phyloP scores from a whole-genome alignment of 2,888 invertebrate genomes.

The Atethmia centrago region DNA sequence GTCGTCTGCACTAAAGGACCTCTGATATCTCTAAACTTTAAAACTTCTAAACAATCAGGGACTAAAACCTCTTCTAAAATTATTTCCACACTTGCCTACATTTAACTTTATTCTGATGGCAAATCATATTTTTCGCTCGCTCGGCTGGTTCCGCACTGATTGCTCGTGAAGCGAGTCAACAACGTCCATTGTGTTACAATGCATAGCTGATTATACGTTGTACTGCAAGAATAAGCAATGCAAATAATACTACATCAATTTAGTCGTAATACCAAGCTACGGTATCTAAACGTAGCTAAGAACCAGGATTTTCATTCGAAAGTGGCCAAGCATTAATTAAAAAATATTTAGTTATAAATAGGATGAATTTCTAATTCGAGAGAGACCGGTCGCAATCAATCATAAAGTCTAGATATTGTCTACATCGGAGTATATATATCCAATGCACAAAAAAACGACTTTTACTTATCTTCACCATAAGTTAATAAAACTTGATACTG shows the following conservation, averaged over 20 bases:
- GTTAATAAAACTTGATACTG: too few species aligned
- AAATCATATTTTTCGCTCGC: constrained; percentile 32
- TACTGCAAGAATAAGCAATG: constrained; percentile 40
- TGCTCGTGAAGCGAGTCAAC: constrained; percentile 28
- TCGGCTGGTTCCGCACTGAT: constrained; percentile 35
- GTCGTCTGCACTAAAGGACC: neutral
- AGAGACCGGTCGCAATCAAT: constrained; percentile 1
- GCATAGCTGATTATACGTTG: constrained; percentile 15
- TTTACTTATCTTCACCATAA: neutral
- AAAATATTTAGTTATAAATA: neutral
- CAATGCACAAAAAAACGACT: neutral
- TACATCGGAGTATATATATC: neutral
- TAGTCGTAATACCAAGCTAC: neutral
- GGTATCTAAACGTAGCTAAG: neutral
- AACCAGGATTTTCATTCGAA: constrained; percentile 5
- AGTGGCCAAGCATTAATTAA: neutral
- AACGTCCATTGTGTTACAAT: constrained; percentile 20
- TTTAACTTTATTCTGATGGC: constrained; percentile 21
- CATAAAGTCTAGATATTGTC: neutral
- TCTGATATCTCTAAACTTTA: neutral
- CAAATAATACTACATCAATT: constrained; percentile 28
- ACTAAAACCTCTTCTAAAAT: neutral
- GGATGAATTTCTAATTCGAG: neutral
- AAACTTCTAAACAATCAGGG: neutral
- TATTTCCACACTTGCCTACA: neutral